phyloP scores from a whole-genome alignment of 2,888 invertebrate genomes.

The Lasioglossum pauxillum region DNA sequence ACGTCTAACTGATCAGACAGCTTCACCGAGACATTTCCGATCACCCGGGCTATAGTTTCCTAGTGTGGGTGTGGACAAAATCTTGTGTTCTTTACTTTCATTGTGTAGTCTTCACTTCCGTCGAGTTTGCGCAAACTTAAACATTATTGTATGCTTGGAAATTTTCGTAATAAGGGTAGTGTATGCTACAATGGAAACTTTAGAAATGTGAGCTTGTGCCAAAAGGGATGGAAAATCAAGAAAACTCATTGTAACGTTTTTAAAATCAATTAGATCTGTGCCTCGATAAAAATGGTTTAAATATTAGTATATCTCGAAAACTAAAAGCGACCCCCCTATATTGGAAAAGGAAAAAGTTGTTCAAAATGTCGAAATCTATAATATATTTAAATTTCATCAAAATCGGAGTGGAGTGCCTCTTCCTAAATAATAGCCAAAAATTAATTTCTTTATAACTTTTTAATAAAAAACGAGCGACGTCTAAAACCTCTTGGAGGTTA shows the following conservation, averaged over 20 bases:
- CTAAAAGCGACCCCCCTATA: too few relatives aligned
- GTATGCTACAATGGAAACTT: neutral
- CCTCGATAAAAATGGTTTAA: neutral
- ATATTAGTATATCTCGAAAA: too few relatives aligned
- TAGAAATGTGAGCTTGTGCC: neutral
- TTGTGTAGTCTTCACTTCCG: neutral
- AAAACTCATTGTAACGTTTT: neutral
- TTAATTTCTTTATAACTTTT: too few relatives aligned
- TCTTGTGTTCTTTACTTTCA: neutral
- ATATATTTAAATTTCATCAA: too few relatives aligned
- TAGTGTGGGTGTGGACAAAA: neutral
- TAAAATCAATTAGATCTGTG: neutral
- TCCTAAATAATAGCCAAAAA: too few relatives aligned
- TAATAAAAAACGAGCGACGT: too few relatives aligned
- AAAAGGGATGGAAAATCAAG: neutral
- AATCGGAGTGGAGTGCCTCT: too few relatives aligned
- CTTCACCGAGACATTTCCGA: neutral
- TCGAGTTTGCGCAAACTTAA: neutral
- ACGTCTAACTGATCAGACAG: neutral
- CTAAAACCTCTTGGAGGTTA: too few relatives aligned
- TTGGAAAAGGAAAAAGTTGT: too few relatives aligned
- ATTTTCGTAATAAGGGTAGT: neutral
- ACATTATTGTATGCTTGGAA: neutral
- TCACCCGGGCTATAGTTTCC: neutral
- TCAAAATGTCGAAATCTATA: too few relatives aligned